Evolutionary conservation across 2,113 vertebrate species (phyloP).

Genomic region (Acrocephalus arundinaceus): DNA sequence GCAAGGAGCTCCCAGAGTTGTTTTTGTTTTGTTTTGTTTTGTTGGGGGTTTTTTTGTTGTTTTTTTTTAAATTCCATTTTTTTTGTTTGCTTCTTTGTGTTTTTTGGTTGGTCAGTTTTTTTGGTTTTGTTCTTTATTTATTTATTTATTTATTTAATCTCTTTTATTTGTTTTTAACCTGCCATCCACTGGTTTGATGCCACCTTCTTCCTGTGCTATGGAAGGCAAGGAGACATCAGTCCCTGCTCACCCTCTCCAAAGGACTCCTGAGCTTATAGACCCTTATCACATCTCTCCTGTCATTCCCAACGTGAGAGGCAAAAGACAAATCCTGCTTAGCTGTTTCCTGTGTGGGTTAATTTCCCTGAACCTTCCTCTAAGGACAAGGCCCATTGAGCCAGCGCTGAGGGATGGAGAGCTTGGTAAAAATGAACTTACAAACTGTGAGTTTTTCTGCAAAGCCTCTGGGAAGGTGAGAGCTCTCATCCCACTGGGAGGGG

Average conservation of each 20-base stretch:
- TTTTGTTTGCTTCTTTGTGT: background rate
- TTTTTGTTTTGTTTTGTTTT: background rate
- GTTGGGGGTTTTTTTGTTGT: background rate
- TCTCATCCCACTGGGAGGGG: background rate
- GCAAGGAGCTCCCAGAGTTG: background rate
- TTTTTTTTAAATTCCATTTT: no score
- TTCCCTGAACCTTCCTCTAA: background rate
- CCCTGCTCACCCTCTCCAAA: background rate
- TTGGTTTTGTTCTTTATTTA: background rate
- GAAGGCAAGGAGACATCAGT: background rate
- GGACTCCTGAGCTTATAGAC: background rate
- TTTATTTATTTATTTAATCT: background rate
- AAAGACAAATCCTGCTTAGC: background rate
- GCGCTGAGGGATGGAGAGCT: background rate
- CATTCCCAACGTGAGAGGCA: background rate
- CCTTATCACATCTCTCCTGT: background rate
- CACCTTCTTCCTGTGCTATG: background rate
- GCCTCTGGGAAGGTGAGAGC: background rate
- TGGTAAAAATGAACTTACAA: background rate
- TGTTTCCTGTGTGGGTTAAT: background rate
- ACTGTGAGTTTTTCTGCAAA: fast-evolving
- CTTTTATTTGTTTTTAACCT: background rate
- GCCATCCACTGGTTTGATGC: background rate
- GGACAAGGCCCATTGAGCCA: background rate
- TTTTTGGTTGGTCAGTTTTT: background rate